Evolutionary conservation across 1,140 invertebrate species (phyloP), one percentile per base, ranked within the genome.

Genomic region (Gryllus bimaculatus): DNA sequence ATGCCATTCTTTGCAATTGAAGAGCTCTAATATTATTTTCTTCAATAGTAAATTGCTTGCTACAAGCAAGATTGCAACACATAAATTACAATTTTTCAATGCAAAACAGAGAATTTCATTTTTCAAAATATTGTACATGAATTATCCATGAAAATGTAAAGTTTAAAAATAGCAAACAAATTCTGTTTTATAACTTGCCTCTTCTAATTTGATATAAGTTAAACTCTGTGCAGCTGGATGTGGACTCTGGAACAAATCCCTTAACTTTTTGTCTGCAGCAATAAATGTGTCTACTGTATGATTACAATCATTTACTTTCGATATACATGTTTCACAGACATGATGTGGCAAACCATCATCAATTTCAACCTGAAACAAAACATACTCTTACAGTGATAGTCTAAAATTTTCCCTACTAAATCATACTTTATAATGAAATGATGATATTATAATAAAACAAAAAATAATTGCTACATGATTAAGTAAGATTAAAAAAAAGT

Each of bases 291-390:
- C n/a, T 8, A 79, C 49, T 21, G 73, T 66, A 10, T 77, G 15
- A 18, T 79, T 74, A 47, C 79, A 79, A 8, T 77, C 48, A 54
- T 79, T 79, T 7, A 79, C 15, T 79, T 79, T 79, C 7, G 48
- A 39, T 8, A 79, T 54, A 73, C 79, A 79, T n/a, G 73, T 73
- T 26, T 54, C 49, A 77, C 79, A 79, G 8, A 76, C 54, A 77
- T 77, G 26, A 21, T 79, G 20, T 49, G 79, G 79, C 47, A 79
- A 77, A 26, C 79, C 79, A 79, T 79, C 79, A 47, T 66, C 75
- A 66, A 20, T 20, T 12, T n/a, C 8, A 26, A 77, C 76, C 79
- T 79, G 75, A 8, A 79, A 79, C 13, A 77, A 73, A 76, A 76
- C 47, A 26, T 78, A 10, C 0, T 39, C 26, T 2, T 2, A 39